These are phyloP conservation scores for Mesorhabditis spiculigera DNA, from an alignment of 2,888 invertebrate species.

Conservation along the genomic window DNA sequence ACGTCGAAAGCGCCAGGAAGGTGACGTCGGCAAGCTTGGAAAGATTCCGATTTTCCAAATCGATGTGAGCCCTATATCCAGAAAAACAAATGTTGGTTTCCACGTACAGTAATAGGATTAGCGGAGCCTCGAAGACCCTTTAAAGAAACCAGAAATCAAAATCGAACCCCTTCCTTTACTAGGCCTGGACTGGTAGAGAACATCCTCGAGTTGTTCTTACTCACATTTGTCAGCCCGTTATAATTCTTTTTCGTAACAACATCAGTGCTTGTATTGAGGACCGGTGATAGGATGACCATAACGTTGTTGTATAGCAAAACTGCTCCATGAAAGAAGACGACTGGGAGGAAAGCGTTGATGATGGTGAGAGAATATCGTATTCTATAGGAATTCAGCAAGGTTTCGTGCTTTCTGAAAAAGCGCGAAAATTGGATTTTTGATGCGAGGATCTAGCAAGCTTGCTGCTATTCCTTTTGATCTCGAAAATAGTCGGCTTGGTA, in stretches of 20 bases:
- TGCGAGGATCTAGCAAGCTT: no score
- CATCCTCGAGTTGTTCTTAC: neutral
- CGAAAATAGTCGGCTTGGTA: neutral
- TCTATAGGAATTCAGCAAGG: neutral
- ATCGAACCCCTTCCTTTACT: no score
- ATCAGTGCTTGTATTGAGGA: neutral
- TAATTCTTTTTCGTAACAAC: neutral
- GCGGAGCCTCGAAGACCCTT: no score
- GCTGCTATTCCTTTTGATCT: neutral
- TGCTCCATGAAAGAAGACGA: slow-evolving; percentile 2
- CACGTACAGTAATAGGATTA: no score
- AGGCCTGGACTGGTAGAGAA: no score
- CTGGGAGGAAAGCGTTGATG: slow-evolving; percentile 1
- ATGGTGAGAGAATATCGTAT: neutral
- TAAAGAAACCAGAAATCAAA: no score
- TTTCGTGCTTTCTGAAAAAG: neutral
- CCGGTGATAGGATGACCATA: neutral
- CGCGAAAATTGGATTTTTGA: no score
- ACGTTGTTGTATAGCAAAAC: slow-evolving; percentile 3
- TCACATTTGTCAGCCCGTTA: slow-evolving; percentile 4
- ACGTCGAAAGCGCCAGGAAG: neutral
- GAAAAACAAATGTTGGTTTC: no score
- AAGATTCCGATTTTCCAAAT: no score
- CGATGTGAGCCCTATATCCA: no score
- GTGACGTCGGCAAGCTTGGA: no score